These are phyloP conservation scores for Fundulus diaphanus DNA, from an alignment of 2,797 vertebrate genomes.

Conservation along the genomic window DNA sequence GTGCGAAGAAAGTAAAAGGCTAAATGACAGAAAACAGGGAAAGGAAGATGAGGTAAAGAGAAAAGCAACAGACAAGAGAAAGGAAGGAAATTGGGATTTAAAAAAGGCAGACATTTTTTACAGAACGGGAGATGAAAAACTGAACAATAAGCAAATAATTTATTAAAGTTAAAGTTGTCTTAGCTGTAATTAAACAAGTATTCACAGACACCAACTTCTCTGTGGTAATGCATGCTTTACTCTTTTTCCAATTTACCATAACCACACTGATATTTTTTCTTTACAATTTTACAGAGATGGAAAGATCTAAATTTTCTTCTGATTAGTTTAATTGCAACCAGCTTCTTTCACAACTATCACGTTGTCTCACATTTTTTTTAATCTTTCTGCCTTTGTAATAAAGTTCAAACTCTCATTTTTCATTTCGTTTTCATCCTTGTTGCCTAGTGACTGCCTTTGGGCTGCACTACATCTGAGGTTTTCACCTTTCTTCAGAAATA, in stretches of 20 bases:
- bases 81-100: conserved; percentile 40
- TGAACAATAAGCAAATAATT: conserved; percentile 34
- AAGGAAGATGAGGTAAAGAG: conserved; percentile 56
- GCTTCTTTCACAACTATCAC: background rate
- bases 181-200: conserved; percentile 43
- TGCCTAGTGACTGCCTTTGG: conserved; percentile 55
- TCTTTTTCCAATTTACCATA: conserved; percentile 23
- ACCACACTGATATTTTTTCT: conserved; percentile 30
- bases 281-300: conserved; percentile 14
- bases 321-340: background rate
- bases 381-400: conserved; percentile 3
- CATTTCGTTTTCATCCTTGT: conserved; percentile 44
- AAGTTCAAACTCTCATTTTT: conserved; percentile 31
- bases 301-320: conserved; percentile 14
- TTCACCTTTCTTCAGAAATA: conserved; percentile 17
- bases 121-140: conserved; percentile 44
- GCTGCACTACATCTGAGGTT: conserved; percentile 45
- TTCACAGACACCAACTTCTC: conserved; percentile 14
- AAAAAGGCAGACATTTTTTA: conserved; percentile 38
- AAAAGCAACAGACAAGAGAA: conserved; percentile 38
- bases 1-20: conserved; percentile 59
- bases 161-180: conserved; percentile 50
- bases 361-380: background rate
- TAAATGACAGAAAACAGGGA: conserved; percentile 64
- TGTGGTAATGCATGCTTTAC: conserved; percentile 20